A percentile compares a stretch with the other conserved stretches of the same genome.
Evolutionary conservation across 2,113 vertebrate species (phyloP).

Genomic region (Sclerurus mexicanus): DNA sequence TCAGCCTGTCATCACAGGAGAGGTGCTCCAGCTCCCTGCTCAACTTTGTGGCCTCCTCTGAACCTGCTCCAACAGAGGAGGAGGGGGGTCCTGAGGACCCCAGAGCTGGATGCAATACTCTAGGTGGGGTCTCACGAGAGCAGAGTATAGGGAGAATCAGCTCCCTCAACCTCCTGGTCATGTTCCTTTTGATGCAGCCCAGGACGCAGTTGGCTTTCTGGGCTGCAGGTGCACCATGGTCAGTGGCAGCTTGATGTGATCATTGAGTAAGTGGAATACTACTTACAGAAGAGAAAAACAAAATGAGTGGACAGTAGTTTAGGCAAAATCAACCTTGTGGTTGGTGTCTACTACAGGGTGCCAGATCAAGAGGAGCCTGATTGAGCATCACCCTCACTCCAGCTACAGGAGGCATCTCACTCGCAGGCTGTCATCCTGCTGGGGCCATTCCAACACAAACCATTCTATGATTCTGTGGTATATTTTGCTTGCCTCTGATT

Average conservation of each 20-base stretch:
- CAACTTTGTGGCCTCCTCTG: not conserved
- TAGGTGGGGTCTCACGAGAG: not conserved
- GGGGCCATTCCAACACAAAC: not conserved
- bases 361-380: not conserved
- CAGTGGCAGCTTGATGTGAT: not conserved
- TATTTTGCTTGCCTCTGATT: not conserved
- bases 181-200: not conserved
- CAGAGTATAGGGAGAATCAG: not conserved
- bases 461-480: not conserved
- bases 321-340: not conserved
- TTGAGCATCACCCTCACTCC: not conserved
- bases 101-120: not conserved
- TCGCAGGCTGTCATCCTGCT: not conserved
- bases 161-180: not conserved
- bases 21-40: not conserved
- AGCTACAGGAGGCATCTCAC: not conserved
- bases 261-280: not conserved
- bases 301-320: not conserved
- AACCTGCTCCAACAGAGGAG: not conserved
- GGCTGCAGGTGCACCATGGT: not conserved
- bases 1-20: not conserved
- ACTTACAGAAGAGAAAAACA: not conserved
- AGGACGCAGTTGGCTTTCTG: not conserved
- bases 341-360: not conserved
- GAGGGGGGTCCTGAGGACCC: not conserved